Evolutionary conservation across 2,888 invertebrate species (phyloP), one percentile per base, ranked within the genome.

Genomic region (Cephus runcator): DNA sequence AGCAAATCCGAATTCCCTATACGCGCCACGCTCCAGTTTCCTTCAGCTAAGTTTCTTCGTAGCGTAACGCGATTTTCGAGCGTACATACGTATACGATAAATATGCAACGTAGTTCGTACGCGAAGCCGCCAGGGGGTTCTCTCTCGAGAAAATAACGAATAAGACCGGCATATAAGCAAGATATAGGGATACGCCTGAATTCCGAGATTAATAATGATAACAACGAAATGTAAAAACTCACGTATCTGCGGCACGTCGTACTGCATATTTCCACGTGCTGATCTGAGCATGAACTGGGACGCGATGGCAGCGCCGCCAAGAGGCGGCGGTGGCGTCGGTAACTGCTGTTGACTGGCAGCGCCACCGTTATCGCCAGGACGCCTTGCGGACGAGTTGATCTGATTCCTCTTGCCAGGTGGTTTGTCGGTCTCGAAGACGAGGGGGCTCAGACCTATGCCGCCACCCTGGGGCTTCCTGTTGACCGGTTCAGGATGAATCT

Each of bases 171-270:
- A 15, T 1, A 6, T 6, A 15, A 40, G 1, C 1, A 40, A 40
- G 15, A 40, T 4, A 15, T 40, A 15, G 40, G 15, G 6, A 15
- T 4, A 15, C 15, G 40, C 1, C 15, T 40, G 12, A 15, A 15
- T 15, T 40, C 1, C 1, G 1, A 6, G 33, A 4, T 33, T 15
- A 15, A 15, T 40, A 40, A 40, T 15, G 15, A 40, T 40, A 4
- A 15, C 4, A 40, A 15, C 0, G 1, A 0, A 15, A 15, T 2
- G 40, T 15, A 40, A 40, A 40, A 30, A 89, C 90, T 91, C 82
- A 97, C 97, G 96, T 90, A 97, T 96, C 93, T 96, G 96, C 85
- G 97, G 97, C 84, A 97, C 96, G 92, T 97, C 97, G 92, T 96
- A 97, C 88, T 95, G 95, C 87, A 96, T 93, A 90, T 94, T 95